Base-by-base conservation (phyloP, 1,140 invertebrate species). In the Elymnias hypermnestra region DNA sequence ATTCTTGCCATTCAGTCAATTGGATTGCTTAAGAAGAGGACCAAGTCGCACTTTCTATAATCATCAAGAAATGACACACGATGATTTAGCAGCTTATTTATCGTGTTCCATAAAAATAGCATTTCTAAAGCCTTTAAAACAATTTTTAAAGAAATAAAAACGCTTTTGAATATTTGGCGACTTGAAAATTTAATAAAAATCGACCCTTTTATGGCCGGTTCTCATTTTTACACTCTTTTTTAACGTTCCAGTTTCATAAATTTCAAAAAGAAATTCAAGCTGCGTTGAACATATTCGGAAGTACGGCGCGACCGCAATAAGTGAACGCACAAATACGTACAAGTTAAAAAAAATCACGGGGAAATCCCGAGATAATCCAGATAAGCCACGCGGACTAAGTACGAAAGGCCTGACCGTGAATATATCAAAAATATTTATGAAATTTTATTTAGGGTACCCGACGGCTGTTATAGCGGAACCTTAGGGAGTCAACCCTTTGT, bases 351-450 rank as follows among this genome's bases (percentile, higher is more conserved):
- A 76, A 67, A 66, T 58, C 63, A 42, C 18, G 57, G 47, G 46
- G 38, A 66, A 73, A 70, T 73, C 69, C 69, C 49, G 26, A 69
- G 75, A 78, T 82, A 69, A 77, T 78, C 72, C 77, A 63, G 77
- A 82, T 82, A 82, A 78, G 69, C 74, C 77, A 78, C 72, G 77
- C 71, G 65, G 68, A 65, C 60, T 66, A 72, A 77, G 67, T 75
- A 75, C 75, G 58, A 69, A 72, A 75, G 64, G 71, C 74, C 74
- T 82, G 74, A 82, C 77, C 74, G 67, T 72, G 77, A 78, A 82
- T 82, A 77, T 68, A 79, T 78, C 69, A 79, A 69, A 72, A 72
- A 73, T 75, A 76, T 77, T 74, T 72, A 69, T 64, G 58, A 70
- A 72, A 72, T 66, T 72, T 74, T 66, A 72, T 76, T 76, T 66